phyloP scores from a whole-genome alignment of 2,888 invertebrate genomes.

The Phortica magna region DNA sequence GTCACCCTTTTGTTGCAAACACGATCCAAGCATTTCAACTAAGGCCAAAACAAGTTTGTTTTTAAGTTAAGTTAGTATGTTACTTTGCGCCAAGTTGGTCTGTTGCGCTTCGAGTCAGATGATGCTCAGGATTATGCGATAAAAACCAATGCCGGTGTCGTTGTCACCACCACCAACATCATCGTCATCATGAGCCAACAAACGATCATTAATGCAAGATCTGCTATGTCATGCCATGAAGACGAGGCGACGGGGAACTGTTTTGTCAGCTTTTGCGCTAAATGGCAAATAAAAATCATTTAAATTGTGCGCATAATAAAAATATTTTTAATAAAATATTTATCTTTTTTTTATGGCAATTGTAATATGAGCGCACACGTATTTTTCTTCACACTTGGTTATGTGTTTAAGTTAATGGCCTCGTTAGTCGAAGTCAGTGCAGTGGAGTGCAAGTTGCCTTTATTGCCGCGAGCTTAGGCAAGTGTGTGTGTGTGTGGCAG shows the following conservation, averaged over 20 bases:
- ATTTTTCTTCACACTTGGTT: too few relatives aligned
- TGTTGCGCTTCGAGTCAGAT: slow-evolving; percentile 17
- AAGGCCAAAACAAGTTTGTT: slow-evolving; percentile 20
- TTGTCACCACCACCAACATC: slow-evolving; percentile 16
- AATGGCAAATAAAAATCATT: slow-evolving; percentile 34
- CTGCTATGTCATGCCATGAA: not conserved
- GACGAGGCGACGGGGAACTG: not conserved
- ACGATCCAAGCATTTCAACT: not conserved
- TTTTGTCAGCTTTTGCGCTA: slow-evolving; percentile 19
- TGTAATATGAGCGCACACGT: not conserved
- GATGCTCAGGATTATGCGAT: slow-evolving; percentile 47
- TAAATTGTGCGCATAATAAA: slow-evolving; percentile 31
- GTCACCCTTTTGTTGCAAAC: too few relatives aligned
- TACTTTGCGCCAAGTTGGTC: too few relatives aligned
- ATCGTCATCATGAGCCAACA: not conserved
- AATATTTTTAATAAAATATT: slow-evolving; percentile 30
- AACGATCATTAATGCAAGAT: not conserved
- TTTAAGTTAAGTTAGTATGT: not conserved
- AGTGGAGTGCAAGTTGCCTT: too few relatives aligned
- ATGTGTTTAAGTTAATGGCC: not conserved
- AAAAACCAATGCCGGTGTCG: slow-evolving; percentile 42
- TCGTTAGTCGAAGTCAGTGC: not conserved
- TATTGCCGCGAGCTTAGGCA: too few relatives aligned
- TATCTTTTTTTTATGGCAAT: not conserved
- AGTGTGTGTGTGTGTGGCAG: not conserved